Conservation (phyloP, 2,113 vertebrate species). For the Synchiropus splendidus region DNA sequence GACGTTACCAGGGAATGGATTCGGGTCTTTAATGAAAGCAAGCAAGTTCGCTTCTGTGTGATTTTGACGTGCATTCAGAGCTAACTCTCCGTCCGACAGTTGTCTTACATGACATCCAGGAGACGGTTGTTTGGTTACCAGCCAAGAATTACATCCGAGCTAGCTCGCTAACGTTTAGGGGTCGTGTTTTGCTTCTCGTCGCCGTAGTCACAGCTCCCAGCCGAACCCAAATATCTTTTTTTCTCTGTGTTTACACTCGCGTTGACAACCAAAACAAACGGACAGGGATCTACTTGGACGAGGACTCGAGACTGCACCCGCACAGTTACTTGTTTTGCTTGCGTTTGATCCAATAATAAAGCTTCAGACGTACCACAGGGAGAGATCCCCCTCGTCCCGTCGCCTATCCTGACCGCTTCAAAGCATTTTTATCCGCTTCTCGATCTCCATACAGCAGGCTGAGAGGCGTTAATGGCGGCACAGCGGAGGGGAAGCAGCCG, state of each 20-base stretch:
- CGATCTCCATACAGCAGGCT: conserved; percentile 39
- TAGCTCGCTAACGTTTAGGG: conserved; percentile 37
- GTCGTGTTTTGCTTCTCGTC: conserved; percentile 20
- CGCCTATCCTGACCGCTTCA: conserved; percentile 31
- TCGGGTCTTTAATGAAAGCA: too few species aligned
- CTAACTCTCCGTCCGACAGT: background rate
- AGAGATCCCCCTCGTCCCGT: conserved; percentile 24
- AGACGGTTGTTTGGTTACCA: conserved; percentile 13
- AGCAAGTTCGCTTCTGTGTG: too few species aligned
- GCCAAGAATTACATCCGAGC: conserved; percentile 23
- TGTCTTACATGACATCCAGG: conserved; percentile 18
- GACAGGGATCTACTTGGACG: too few species aligned
- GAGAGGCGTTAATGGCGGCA: conserved; percentile 63
- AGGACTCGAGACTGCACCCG: conserved; percentile 10
- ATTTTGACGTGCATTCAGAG: too few species aligned
- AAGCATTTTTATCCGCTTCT: conserved; percentile 44
- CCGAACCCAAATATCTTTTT: conserved; percentile 41
- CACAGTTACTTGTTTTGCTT: conserved; percentile 48
- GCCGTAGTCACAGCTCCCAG: conserved; percentile 18
- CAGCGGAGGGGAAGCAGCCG: conserved; percentile 40
- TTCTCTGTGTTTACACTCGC: conserved; percentile 46
- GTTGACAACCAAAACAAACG: conserved; percentile 37
- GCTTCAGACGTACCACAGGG: conserved; percentile 45
- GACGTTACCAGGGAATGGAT: too few species aligned
- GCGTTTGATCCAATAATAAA: conserved; percentile 18